Evolutionary conservation across 2,113 vertebrate genomes (phyloP), one percentile per base, ranked within the genome.

Genomic region (Corynorhinus townsendii): DNA sequence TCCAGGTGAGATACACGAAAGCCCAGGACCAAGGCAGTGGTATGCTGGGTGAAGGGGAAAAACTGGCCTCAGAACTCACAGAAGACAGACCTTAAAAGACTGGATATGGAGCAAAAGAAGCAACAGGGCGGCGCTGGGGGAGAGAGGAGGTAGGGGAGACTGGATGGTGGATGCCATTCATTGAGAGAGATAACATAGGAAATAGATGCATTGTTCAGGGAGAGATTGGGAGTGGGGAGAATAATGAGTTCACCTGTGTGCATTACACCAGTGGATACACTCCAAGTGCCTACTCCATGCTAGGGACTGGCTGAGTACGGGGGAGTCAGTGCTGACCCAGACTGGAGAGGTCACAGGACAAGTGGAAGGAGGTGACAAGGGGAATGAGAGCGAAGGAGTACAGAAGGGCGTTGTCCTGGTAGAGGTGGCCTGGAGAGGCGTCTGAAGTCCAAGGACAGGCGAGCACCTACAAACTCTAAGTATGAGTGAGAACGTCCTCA

Each of bases 331-430:
- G 20, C 28, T 30, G n/a, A 52, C 35, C 12, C 62, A n/a, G 85
- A 38, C 76, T 59, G 59, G 66, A 49, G 24, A 7, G 33, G 49
- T 43, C 94, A 69, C 10, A 17, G 20, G 62, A 54, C 30, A 45
- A 71, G 35, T 3, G 12, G n/a, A 43, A 4, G 2, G 72, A n/a
- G 22, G 6, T 11, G 22, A 47, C 2, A 33, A n/a, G n/a, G 7
- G 6, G 43, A 30, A 30, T 3, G 30, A 69, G 20, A 68, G 45
- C 5, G 4, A 43, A 19, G 5, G 20, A 56, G 22, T 7, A 19
- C 33, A 26, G 59, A 26, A 15, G 1, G 7, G 10, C 17, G 4
- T 8, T 19, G 24, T 8, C 30, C n/a, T 4, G 3, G 30, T 4
- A 17, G 26, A 79, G 43, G 43, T 7, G 43, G 54, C 52, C 71